Evolutionary conservation across 2,888 invertebrate genomes (phyloP), one percentile per base, ranked within the genome.

Genomic region (Emesis furor): DNA sequence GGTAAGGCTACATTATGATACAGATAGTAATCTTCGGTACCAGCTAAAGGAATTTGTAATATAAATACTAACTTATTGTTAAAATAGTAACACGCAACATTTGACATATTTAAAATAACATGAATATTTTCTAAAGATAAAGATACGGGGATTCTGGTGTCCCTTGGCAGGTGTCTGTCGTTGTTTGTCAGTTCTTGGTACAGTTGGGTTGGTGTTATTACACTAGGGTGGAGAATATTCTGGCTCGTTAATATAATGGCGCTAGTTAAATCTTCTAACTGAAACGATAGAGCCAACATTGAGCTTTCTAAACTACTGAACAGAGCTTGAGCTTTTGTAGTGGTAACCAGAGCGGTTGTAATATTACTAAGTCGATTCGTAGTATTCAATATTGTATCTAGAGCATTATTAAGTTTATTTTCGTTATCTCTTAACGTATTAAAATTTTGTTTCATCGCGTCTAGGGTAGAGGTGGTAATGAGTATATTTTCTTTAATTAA

Each of bases 161-260:
- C 35, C 6, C 32, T 32, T 1, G n/a, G 65, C 5, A 35, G 12
- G 35, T 67, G 32, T 65, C 65, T 35, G 32, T 67, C 35, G 7
- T 67, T 35, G 35, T 67, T 67, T 32, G 35, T 67, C 7, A 77
- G 62, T 35, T 59, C 46, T 69, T 62, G 69, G n/a, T 71, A 71
- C 3, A 77, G 14, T 24, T 83, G 76, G 4, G 37, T 69, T 0
- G 87, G 88, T 3, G 86, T 80, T n/a, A 89, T 77, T 5, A 88
- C 69, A 4, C 82, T 32, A 7, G 89, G 89, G 39, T 89, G 85
- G 10, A 89, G 42, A 2, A 77, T 68, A 71, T 86, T 86, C 35
- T 46, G n/a, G 5, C 77, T 77, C 14, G 69, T 71, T 14, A 69
- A 35, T 39, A 77, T 17, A 30, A 77, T 71, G 4, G 71, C 30